These are phyloP conservation scores for Monodelphis domestica DNA, from an alignment of 2,797 vertebrate genomes.

Conservation along the genomic window DNA sequence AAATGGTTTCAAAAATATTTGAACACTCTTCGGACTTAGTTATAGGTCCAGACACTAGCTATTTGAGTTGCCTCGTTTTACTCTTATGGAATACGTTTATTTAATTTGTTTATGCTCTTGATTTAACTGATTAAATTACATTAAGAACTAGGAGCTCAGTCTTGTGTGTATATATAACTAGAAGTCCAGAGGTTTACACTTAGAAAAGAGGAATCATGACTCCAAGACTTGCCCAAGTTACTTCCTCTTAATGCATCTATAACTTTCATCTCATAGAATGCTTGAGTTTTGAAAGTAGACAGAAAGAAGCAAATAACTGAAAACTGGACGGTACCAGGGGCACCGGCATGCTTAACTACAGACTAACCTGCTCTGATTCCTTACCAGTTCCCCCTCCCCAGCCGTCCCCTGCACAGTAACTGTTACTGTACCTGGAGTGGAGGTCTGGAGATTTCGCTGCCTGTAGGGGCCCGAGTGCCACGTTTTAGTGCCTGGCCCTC, in stretches of 20 bases:
- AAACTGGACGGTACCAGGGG: background rate
- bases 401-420: background rate
- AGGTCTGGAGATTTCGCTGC: background rate
- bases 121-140: background rate
- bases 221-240: background rate
- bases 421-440: conserved; percentile 78
- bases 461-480: conserved; percentile 66
- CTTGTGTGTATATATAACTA: background rate
- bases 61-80: background rate
- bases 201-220: background rate
- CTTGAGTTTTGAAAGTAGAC: background rate
- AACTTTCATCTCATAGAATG: conserved; percentile 26
- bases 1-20: background rate
- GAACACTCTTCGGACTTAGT: background rate
- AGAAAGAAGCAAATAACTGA: background rate
- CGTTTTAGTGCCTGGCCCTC: conserved; percentile 65
- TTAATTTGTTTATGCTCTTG: background rate
- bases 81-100: background rate
- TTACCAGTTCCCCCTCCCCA: background rate
- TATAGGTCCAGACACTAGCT: background rate
- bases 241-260: background rate
- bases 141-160: background rate
- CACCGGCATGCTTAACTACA: background rate
- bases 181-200: background rate
- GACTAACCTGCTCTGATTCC: background rate